Conservation (phyloP, 2,113 vertebrate genomes). For the Sterna hirundo region DNA sequence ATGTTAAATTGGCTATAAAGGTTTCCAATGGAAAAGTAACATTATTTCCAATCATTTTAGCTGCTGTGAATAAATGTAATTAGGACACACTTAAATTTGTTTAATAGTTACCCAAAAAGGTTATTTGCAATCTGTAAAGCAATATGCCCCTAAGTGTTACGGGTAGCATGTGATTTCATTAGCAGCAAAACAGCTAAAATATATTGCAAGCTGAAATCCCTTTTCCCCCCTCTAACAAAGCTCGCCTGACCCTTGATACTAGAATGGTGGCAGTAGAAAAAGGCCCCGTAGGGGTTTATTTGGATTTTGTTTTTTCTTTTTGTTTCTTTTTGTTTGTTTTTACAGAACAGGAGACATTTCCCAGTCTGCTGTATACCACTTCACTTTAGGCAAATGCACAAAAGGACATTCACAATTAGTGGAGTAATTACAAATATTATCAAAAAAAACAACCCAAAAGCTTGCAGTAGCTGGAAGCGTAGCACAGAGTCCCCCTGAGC, state of each 20-base stretch:
- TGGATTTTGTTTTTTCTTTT: not conserved
- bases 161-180: not conserved
- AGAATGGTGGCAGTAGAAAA: not conserved
- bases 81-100: not conserved
- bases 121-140: slow-evolving; percentile 4
- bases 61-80: not conserved
- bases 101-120: not conserved
- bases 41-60: not conserved
- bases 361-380: not conserved
- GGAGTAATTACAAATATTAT: not conserved
- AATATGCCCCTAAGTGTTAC: not conserved
- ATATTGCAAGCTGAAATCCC: not conserved
- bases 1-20: not conserved
- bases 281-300: not conserved
- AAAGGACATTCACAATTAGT: not conserved
- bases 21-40: slow-evolving; percentile 8
- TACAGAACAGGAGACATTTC: not conserved
- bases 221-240: fast-evolving
- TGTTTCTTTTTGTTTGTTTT: not conserved
- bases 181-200: not conserved
- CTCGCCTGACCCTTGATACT: not conserved
- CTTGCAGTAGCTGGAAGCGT: not conserved
- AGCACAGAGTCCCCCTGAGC: not conserved
- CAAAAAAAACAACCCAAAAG: not conserved
- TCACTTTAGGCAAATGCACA: not conserved